Evolutionary conservation across 2,797 vertebrate genomes (phyloP).

Genomic region (Rhincodon typus): DNA sequence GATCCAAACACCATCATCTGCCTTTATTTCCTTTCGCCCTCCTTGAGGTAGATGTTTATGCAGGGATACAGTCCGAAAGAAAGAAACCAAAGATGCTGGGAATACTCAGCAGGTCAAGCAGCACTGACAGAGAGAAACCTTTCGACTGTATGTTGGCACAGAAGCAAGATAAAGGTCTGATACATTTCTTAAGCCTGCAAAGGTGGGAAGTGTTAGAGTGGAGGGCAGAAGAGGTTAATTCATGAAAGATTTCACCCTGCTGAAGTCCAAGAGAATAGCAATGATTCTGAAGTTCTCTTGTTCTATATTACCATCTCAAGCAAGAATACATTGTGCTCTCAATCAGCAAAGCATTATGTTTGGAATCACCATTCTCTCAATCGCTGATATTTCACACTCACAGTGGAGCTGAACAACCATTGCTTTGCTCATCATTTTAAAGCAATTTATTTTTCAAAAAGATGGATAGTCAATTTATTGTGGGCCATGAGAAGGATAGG

Average conservation of each 20-base stretch:
- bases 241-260: neutral
- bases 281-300: neutral
- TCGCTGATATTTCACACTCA: neutral
- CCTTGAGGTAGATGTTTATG: neutral
- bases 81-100: too few relatives aligned
- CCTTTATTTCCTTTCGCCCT: neutral
- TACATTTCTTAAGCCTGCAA: neutral
- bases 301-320: neutral
- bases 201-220: neutral
- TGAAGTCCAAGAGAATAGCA: neutral
- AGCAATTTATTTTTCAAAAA: neutral
- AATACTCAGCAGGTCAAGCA: too few relatives aligned
- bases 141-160: too few relatives aligned
- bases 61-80: neutral
- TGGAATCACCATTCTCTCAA: neutral
- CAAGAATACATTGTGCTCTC: neutral
- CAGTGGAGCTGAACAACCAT: neutral
- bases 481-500: neutral
- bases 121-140: too few relatives aligned
- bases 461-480: neutral
- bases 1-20: neutral
- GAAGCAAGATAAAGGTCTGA: too few relatives aligned
- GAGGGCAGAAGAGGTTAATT: neutral
- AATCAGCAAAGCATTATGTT: neutral
- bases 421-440: neutral